phyloP scores from a whole-genome alignment of 2,797 vertebrate genomes.

The Enteromius anoplus region DNA sequence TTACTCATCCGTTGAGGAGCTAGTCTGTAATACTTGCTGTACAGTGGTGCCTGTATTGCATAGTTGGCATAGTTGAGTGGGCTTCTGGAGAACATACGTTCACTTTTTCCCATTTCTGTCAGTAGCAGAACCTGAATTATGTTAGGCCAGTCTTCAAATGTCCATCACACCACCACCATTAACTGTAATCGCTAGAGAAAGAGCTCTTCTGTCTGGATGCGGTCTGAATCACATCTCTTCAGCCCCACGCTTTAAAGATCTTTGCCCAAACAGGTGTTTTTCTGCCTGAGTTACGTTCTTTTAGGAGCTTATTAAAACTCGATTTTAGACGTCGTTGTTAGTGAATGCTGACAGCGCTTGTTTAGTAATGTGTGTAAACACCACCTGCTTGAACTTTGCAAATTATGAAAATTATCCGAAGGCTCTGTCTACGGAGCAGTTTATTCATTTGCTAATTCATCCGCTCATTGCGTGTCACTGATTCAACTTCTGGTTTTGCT shows the following conservation, averaged over 20 bases:
- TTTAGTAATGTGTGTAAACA: slow-evolving; percentile 21
- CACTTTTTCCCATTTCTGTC: neutral
- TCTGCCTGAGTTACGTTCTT: neutral
- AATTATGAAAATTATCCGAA: neutral
- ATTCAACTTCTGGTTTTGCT: neutral
- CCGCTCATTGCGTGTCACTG: neutral
- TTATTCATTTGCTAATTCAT: neutral
- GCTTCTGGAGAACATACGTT: slow-evolving; percentile 8
- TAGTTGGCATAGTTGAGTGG: neutral
- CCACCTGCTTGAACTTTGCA: slow-evolving; percentile 28
- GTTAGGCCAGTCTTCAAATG: neutral
- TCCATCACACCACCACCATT: slow-evolving; percentile 14
- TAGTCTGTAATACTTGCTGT: slow-evolving; percentile 14
- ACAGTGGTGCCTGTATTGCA: neutral
- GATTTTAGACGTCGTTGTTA: neutral
- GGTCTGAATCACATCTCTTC: neutral
- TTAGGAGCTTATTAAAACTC: slow-evolving; percentile 11
- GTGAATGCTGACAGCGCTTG: neutral
- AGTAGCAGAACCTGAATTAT: slow-evolving; percentile 6
- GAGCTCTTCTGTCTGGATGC: neutral
- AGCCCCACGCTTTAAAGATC: neutral
- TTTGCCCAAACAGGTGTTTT: neutral
- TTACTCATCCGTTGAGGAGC: neutral
- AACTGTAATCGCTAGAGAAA: neutral
- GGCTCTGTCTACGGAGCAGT: neutral